Base-by-base conservation (phyloP, 2,113 vertebrate species). In the Oncorhynchus keta region DNA sequence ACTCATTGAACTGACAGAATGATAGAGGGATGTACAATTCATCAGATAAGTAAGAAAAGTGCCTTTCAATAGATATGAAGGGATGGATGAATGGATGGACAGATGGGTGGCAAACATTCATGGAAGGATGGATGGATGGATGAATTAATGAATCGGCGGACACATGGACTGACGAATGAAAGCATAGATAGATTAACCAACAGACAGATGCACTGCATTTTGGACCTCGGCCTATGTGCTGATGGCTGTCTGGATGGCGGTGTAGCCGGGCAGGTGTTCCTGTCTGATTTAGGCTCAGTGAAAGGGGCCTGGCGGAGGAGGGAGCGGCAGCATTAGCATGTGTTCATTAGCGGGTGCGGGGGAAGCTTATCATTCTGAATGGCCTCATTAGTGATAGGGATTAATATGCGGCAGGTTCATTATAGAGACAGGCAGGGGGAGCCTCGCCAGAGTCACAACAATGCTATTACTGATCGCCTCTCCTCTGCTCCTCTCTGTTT, bases 321-420 rank as follows among this genome's bases (percentile, higher is more conserved):
- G 75, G 75, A 55, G 83, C 6, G 61, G 83, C 73, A 80, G 75
- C 80, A 78, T 79, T 83, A 84, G 88, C 86, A 86, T 88, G 85
- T 87, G 88, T 86, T 90, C 88, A 89, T 91, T 89, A 90, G 84
- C 1, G 72, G 81, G 81, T 85, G 76, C 77, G 73, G 83, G 81
- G 86, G 80, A 89, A 89, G 87, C 88, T 90, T 90, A 89, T 87
- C 86, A 79, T 81, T 86, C 59, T 77, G 88, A 90, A 88, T 86
- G 80, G 88, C 88, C 89, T 92, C 90, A 90, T 92, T 90, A 90
- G 87, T 79, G 86, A 87, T 85, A 62, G 80, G 85, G 83, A 90
- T 90, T 89, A 90, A 90, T 90, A 86, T 85, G 86, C 75, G 39
- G 79, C 83, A 82, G 83, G 84, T 89, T 90, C 87, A 90, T 89